These are phyloP conservation scores for Epistrophe eligans DNA, from an alignment of 2,888 invertebrate species.

Conservation along the genomic window DNA sequence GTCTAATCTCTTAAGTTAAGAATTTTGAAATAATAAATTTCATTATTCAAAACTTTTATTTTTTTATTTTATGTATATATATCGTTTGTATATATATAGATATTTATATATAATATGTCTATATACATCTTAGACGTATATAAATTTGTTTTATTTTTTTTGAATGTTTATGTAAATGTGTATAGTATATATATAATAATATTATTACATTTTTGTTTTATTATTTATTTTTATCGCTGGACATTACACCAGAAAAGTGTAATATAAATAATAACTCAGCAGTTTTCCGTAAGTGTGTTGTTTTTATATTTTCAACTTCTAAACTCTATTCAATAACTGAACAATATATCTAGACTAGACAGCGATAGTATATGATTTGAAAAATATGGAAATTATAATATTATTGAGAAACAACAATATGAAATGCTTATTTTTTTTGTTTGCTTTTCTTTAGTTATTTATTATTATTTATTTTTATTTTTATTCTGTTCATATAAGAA, in stretches of 20 bases:
- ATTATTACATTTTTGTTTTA: slow-evolving; percentile 52
- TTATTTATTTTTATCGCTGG: slow-evolving; percentile 51
- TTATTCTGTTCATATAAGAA: slow-evolving; percentile 54
- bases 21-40: slow-evolving; percentile 74
- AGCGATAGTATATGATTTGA: slow-evolving; percentile 36
- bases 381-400: slow-evolving; percentile 12
- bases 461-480: slow-evolving; percentile 23
- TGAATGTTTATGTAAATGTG: slow-evolving; percentile 70
- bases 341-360: slow-evolving; percentile 40
- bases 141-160: slow-evolving; percentile 51
- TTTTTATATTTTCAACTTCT: slow-evolving; percentile 17
- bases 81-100: slow-evolving; percentile 63
- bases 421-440: slow-evolving; percentile 6
- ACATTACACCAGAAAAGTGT: slow-evolving; percentile 54
- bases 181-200: slow-evolving; percentile 64
- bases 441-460: neutral
- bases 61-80: slow-evolving; percentile 32
- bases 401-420: slow-evolving; percentile 30
- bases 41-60: slow-evolving; percentile 60
- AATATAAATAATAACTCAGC: slow-evolving; percentile 58
- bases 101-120: slow-evolving; percentile 53
- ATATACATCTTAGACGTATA: slow-evolving; percentile 73
- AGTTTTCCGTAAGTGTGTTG: slow-evolving; percentile 34
- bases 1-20: slow-evolving; percentile 68
- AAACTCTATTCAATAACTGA: slow-evolving; percentile 54